These are phyloP conservation scores for Sitodiplosis mosellana DNA, from an alignment of 1,140 invertebrate genomes.

Conservation along the genomic window DNA sequence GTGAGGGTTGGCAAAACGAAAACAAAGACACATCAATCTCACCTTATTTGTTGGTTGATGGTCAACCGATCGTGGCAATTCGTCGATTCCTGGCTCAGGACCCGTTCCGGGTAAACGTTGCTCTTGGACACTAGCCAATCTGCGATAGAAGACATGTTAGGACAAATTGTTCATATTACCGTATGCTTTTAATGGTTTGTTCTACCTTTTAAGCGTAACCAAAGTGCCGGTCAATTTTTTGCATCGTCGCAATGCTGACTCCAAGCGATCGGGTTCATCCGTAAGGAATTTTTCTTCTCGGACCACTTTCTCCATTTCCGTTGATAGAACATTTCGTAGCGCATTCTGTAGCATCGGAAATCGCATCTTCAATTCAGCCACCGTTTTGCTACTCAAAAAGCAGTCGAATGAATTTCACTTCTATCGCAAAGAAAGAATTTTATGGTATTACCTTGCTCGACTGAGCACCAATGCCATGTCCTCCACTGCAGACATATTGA, in stretches of 20 bases:
- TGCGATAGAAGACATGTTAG: slow-evolving; percentile 22
- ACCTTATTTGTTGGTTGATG: slow-evolving; percentile 48
- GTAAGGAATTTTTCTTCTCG: slow-evolving; percentile 91
- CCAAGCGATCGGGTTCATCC: slow-evolving; percentile 83
- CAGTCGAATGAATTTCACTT: background rate
- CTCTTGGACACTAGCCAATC: slow-evolving; percentile 87
- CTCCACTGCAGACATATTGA: slow-evolving; percentile 93
- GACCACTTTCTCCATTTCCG: slow-evolving; percentile 88
- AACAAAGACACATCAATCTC: slow-evolving; percentile 10
- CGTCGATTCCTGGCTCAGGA: slow-evolving; percentile 39
- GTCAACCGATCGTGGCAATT: slow-evolving; percentile 41
- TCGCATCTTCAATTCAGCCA: slow-evolving; percentile 81
- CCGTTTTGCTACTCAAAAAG: slow-evolving; percentile 55
- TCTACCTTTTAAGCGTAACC: slow-evolving; percentile 87
- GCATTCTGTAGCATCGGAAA: slow-evolving; percentile 79
- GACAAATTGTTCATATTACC: background rate
- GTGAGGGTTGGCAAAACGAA: background rate
- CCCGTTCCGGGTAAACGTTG: slow-evolving; percentile 50
- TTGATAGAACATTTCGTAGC: slow-evolving; percentile 68
- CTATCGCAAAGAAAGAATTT: background rate
- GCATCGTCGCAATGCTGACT: slow-evolving; percentile 75
- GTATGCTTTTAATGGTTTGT: background rate
- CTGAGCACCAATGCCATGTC: slow-evolving; percentile 85
- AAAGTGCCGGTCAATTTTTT: slow-evolving; percentile 92
- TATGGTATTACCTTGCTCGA: slow-evolving; percentile 45